Conservation (phyloP, 2,113 vertebrate genomes). For the Anhinga rufa region DNA sequence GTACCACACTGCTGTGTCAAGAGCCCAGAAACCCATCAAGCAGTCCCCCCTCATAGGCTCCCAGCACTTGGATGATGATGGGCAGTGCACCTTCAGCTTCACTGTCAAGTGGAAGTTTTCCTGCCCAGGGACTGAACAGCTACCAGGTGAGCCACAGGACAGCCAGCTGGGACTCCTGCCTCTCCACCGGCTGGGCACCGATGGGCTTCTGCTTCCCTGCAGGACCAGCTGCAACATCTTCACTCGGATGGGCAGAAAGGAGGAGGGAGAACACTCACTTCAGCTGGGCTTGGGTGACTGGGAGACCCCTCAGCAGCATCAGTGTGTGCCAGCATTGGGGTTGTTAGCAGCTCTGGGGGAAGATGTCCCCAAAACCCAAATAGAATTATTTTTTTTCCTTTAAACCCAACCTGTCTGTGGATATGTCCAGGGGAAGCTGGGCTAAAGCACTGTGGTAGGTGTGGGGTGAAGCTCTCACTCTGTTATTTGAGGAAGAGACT, state of each 20-base stretch:
- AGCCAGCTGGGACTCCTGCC: neutral
- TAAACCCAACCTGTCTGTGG: neutral
- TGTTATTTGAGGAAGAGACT: neutral
- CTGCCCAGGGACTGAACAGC: neutral
- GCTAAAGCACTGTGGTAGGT: accelerated
- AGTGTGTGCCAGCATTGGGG: neutral
- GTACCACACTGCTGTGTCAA: neutral
- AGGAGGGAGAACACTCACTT: accelerated
- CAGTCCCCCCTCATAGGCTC: neutral
- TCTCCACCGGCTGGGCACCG: accelerated
- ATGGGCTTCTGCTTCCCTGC: neutral
- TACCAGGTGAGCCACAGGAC: neutral
- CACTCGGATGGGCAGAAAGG: accelerated
- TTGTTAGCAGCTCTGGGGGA: too few species aligned
- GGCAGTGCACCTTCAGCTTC: neutral
- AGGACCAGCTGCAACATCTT: neutral
- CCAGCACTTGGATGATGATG: neutral
- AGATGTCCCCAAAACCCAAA: accelerated
- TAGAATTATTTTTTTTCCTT: neutral
- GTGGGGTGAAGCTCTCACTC: neutral
- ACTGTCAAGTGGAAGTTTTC: neutral
- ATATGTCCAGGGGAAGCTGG: neutral
- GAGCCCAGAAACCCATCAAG: accelerated
- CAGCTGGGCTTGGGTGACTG: accelerated
- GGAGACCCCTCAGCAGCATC: accelerated